A percentile compares a stretch with the other conserved stretches of the same genome.
Conservation (phyloP, 1,140 invertebrate species). For the Papilio aristodemus region DNA sequence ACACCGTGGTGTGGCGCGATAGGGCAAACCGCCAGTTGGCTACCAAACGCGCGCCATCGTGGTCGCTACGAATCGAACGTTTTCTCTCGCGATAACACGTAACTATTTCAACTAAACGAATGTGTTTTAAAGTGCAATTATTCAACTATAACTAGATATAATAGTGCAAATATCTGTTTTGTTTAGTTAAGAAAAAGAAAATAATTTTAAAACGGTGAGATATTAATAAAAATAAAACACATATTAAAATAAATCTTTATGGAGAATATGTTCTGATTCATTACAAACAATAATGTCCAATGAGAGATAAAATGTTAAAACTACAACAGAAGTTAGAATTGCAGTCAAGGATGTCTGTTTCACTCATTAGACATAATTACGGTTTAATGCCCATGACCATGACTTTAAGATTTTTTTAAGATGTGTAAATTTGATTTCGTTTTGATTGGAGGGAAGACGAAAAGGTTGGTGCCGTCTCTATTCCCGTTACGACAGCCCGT, state of each 20-base stretch:
- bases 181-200: neutral
- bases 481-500: conserved; percentile 46
- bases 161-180: neutral
- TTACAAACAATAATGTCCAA: neutral
- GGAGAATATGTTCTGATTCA: neutral
- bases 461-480: conserved; percentile 40
- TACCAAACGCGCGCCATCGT: conserved; percentile 54
- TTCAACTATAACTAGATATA: neutral
- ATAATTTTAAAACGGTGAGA: neutral
- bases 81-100: conserved; percentile 41
- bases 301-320: neutral
- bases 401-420: neutral
- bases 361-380: neutral
- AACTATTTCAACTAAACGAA: conserved; percentile 15
- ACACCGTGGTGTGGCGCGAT: conserved; percentile 57
- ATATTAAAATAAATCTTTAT: neutral
- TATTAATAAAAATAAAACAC: neutral
- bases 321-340: neutral
- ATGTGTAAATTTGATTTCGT: neutral
- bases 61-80: conserved; percentile 48
- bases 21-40: conserved; percentile 77
- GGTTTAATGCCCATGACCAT: neutral
- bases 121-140: neutral
- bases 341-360: neutral
- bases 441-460: neutral